Evolutionary conservation across 2,888 invertebrate genomes (phyloP), one percentile per base, ranked within the genome.

Genomic region (Melieria crassipennis): DNA sequence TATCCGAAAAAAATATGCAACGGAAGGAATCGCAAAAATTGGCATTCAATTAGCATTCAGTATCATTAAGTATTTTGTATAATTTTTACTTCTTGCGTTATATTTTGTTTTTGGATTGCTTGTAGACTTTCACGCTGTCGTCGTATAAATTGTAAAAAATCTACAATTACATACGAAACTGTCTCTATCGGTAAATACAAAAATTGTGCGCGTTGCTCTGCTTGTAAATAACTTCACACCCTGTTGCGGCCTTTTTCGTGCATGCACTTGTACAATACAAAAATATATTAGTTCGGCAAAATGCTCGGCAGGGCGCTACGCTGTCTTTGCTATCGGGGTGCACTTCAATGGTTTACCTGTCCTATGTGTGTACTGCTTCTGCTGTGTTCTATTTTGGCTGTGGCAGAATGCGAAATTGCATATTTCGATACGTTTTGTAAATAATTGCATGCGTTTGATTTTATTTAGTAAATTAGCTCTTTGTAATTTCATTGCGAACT

Each of bases 21-120:
- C 78, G 79, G 79, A 79, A 79, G 79, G 79, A 79, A 73, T 79
- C 76, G 73, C 74, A 75, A 76, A 30, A 73, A 76, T 75, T 77
- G 78, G 78, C 77, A 75, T 76, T 75, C 72, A 69, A 52, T 45
- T 64, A 58, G 47, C 30, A 70, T 61, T 52, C 13, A 57, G 30
- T 30, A 30, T 30, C 30, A 30, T 30, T 30, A 30, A 30, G 2
- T 60, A 50, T 9, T 65, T 56, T 67, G 42, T 9, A 42, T 16
- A 46, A 11, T 55, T 42, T 63, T 47, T 5, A 6, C 50, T 43
- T 43, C 43, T 16, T 16, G 10, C n/a, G 5, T 65, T 42, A 43
- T 56, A 43, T 13, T 66, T 66, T 45, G 46, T 50, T 48, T 52
- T 61, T n/a, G 11, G 30, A 30, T 30, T 30, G 30, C 30, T 30